A percentile compares a stretch with the other conserved stretches of the same genome.
phyloP scores from a whole-genome alignment of 1,140 invertebrate genomes.

The Penaeus indicus region DNA sequence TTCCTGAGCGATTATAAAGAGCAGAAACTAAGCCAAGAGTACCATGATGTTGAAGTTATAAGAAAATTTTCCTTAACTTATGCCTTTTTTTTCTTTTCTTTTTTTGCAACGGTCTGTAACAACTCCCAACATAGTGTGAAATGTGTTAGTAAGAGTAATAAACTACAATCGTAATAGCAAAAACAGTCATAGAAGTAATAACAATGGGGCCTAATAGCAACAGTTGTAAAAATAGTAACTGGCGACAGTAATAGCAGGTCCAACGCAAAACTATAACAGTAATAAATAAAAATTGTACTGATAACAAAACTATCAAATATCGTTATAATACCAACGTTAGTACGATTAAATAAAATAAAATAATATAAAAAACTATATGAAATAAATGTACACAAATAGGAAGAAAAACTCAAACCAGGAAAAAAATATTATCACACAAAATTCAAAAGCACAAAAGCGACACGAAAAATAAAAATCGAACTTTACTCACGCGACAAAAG shows the following conservation, averaged over 20 bases:
- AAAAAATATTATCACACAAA: neutral
- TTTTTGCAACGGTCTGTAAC: no score
- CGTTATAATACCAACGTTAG: neutral
- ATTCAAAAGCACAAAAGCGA: neutral
- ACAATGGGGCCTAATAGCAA: neutral
- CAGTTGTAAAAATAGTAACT: neutral
- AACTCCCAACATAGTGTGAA: no score
- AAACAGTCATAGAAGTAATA: neutral
- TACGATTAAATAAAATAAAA: neutral
- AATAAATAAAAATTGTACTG: neutral
- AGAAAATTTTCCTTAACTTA: no score
- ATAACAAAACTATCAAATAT: neutral
- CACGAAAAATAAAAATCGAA: no score
- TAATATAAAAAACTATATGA: neutral
- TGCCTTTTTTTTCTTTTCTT: no score
- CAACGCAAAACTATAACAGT: neutral
- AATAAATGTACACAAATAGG: neutral
- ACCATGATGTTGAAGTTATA: no score
- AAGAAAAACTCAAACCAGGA: neutral
- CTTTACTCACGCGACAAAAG: no score
- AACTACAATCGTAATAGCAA: no score
- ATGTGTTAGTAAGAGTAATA: no score
- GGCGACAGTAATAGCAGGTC: neutral
- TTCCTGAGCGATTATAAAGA: no score
- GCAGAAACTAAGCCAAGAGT: no score